Evolutionary conservation across 2,113 vertebrate species (phyloP).

Genomic region (Mormoops blainvillei): DNA sequence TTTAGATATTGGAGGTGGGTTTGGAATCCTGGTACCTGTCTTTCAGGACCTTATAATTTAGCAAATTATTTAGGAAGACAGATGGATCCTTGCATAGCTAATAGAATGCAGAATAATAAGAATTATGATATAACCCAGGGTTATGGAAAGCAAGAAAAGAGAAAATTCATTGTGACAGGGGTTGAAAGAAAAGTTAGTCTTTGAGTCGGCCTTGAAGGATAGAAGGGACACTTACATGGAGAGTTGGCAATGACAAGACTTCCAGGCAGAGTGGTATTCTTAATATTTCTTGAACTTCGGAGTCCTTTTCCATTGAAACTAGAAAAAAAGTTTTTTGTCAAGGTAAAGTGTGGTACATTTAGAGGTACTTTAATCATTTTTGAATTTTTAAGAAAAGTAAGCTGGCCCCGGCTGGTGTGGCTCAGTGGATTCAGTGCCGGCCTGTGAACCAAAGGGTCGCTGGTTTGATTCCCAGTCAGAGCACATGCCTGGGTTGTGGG

Average conservation of each 20-base stretch:
- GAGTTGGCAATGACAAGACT: not conserved
- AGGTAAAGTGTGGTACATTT: slow-evolving; percentile 17
- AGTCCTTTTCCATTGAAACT: slow-evolving; percentile 1
- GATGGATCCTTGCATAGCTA: not conserved
- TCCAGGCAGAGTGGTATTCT: not conserved
- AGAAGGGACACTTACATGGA: not conserved
- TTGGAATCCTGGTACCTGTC: not conserved
- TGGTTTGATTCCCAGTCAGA: too few relatives aligned
- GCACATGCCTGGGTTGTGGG: too few relatives aligned
- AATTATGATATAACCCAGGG: not conserved
- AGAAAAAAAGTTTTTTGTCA: not conserved
- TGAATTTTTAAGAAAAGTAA: slow-evolving; percentile 48
- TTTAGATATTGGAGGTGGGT: not conserved
- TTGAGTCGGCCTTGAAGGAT: not conserved
- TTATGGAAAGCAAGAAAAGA: not conserved
- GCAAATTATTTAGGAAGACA: not conserved
- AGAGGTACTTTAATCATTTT: not conserved
- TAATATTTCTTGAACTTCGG: not conserved
- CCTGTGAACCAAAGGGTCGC: too few relatives aligned
- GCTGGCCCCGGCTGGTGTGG: too few relatives aligned
- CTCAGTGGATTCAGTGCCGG: too few relatives aligned
- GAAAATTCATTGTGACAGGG: not conserved
- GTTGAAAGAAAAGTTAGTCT: not conserved
- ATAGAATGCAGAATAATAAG: not conserved
- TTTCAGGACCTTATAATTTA: not conserved